Evolutionary conservation across 1,140 invertebrate genomes (phyloP).

Genomic region (Drosophila pandora): DNA sequence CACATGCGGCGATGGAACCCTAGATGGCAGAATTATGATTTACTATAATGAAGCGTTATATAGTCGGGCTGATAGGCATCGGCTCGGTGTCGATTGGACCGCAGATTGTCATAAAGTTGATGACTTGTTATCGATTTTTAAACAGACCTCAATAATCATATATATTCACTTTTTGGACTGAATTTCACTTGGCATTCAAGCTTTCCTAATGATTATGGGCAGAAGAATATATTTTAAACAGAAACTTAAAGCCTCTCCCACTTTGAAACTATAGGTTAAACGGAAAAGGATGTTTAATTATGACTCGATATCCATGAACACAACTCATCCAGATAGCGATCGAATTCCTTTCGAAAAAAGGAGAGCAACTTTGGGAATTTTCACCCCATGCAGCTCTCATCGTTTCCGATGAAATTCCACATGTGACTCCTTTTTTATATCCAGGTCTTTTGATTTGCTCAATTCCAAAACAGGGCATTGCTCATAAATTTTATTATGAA

Average conservation of each 20-base stretch:
- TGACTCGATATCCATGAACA: background rate
- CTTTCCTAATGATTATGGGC: constrained; percentile 13
- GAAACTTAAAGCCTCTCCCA: background rate
- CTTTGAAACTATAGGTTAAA: background rate
- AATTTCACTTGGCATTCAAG: constrained; percentile 5
- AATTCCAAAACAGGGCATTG: constrained; percentile 62
- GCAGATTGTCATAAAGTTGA: constrained; percentile 68
- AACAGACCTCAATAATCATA: constrained; percentile 71
- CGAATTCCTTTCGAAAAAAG: constrained; percentile 32
- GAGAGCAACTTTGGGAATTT: constrained; percentile 34
- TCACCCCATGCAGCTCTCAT: constrained; percentile 23
- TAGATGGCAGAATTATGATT: constrained; percentile 70
- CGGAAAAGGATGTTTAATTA: background rate
- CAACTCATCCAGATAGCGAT: constrained; percentile 16
- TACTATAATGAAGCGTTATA: constrained; percentile 79
- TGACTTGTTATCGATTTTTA: constrained; percentile 82
- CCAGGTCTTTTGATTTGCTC: constrained; percentile 32
- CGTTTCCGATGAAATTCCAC: constrained; percentile 37
- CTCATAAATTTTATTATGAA: constrained; percentile 82
- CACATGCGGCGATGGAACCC: constrained; percentile 57
- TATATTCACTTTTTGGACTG: constrained; percentile 23
- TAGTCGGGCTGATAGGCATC: constrained; percentile 70
- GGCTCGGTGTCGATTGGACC: constrained; percentile 37
- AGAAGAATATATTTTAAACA: background rate
- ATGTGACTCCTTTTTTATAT: constrained; percentile 17